Percentiles rank a stretch among this genome's conserved stretches.
Evolutionary conservation across 2,888 invertebrate species (phyloP).

Genomic region (Pseudolycoriella hygida): DNA sequence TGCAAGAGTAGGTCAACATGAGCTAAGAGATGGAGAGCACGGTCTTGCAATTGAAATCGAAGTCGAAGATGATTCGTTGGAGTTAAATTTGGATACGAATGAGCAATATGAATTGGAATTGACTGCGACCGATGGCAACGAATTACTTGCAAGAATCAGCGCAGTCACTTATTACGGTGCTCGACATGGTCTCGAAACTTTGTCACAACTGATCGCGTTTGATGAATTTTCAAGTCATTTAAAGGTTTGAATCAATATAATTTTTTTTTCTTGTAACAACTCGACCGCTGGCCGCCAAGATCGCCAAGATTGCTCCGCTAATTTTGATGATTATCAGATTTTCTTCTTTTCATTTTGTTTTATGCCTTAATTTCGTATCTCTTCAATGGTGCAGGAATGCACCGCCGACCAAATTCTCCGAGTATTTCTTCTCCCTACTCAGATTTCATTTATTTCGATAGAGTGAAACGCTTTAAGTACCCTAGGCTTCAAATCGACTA

Average conservation of each 20-base stretch:
- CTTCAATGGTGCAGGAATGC: too few relatives aligned
- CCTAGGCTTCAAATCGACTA: too few relatives aligned
- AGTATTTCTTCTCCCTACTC: too few relatives aligned
- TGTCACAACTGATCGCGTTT: constrained; percentile 46
- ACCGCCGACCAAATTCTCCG: too few relatives aligned
- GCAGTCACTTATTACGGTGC: constrained; percentile 47
- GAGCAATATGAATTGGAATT: constrained; percentile 38
- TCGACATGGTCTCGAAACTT: constrained; percentile 47
- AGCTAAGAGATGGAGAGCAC: constrained; percentile 9
- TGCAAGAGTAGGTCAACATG: constrained; percentile 13
- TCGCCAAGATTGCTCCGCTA: too few relatives aligned
- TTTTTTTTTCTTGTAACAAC: not conserved
- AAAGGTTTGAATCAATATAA: not conserved
- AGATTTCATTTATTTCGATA: too few relatives aligned
- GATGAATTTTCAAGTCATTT: constrained; percentile 33
- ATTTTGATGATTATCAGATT: too few relatives aligned
- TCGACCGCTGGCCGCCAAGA: not conserved
- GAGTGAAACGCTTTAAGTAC: too few relatives aligned
- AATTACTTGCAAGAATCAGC: constrained; percentile 35
- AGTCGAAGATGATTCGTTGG: constrained; percentile 5
- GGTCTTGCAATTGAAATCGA: constrained; percentile 9
- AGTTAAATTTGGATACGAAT: constrained; percentile 31
- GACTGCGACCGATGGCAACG: constrained; percentile 28
- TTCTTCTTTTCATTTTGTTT: too few relatives aligned
- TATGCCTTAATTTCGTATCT: too few relatives aligned